These are phyloP conservation scores for Ochotona princeps DNA, from an alignment of 2,113 vertebrate genomes.

Conservation along the genomic window DNA sequence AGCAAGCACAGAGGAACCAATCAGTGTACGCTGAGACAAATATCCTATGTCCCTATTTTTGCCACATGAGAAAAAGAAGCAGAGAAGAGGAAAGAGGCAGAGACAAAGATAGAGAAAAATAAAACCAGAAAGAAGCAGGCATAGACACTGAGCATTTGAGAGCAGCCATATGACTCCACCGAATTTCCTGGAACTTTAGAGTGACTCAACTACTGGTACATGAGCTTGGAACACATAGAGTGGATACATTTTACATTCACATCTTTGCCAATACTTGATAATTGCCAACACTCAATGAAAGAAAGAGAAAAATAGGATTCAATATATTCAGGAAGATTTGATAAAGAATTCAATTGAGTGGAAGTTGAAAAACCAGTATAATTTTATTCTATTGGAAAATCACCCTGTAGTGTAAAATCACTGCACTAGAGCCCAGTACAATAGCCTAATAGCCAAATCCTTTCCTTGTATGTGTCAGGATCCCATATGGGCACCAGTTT, in stretches of 20 bases:
- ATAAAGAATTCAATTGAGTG: background rate
- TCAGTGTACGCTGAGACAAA: background rate
- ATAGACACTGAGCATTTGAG: background rate
- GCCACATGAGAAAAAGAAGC: background rate
- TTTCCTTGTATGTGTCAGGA: too few species aligned
- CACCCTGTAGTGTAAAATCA: background rate
- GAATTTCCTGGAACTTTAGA: background rate
- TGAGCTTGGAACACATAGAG: background rate
- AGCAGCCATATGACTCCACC: background rate
- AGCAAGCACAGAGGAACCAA: background rate
- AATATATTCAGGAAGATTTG: background rate
- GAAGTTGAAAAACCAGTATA: background rate
- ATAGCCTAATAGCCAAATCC: too few species aligned
- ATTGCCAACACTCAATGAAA: background rate
- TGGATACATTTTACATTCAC: background rate
- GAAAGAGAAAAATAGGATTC: background rate
- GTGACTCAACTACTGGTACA: accelerated
- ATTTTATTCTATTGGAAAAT: background rate
- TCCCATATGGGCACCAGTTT: too few species aligned
- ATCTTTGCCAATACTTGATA: background rate
- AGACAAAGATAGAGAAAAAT: background rate
- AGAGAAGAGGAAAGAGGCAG: background rate
- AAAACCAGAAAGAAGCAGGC: background rate
- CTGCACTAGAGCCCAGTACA: too few species aligned
- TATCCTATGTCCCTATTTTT: background rate